These are phyloP conservation scores for Steinernema scapterisci DNA, from an alignment of 2,888 invertebrate genomes.

Conservation along the genomic window DNA sequence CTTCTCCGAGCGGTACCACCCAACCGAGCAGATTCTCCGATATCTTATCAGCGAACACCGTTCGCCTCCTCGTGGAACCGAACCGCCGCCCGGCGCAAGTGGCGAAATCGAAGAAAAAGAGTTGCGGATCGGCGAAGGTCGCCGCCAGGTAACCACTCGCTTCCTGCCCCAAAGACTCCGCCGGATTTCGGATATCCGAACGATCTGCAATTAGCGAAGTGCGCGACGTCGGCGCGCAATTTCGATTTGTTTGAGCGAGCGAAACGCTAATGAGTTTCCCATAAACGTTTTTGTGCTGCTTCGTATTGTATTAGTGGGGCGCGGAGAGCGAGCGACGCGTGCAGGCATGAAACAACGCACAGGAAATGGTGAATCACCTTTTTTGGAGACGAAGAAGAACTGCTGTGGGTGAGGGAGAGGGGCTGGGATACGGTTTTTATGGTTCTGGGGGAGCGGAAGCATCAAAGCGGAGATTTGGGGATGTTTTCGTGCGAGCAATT, in stretches of 20 bases:
- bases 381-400: no score
- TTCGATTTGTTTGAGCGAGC: conserved; percentile 19
- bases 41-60: conserved; percentile 30
- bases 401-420: no score
- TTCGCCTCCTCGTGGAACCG: conserved; percentile 6
- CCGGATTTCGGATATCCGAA: conserved; percentile 24
- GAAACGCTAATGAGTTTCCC: conserved; percentile 27
- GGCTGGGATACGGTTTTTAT: no score
- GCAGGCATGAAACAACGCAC: conserved; percentile 28
- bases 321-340: conserved; percentile 3
- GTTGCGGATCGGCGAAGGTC: conserved; percentile 8
- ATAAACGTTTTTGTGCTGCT: conserved; percentile 26
- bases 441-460: no score
- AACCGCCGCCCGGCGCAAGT: neutral
- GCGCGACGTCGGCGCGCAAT: conserved; percentile 10
- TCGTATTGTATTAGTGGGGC: conserved; percentile 2
- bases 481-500: no score
- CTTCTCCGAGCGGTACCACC: neutral
- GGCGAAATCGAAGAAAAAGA: conserved; percentile 6
- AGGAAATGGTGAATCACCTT: conserved; percentile 22
- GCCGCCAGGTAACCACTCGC: neutral
- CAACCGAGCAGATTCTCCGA: conserved; percentile 1
- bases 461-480: no score
- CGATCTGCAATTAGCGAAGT: conserved; percentile 24
- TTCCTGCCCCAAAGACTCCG: conserved; percentile 14